These are phyloP conservation scores for Andrena praecox DNA, from an alignment of 2,888 invertebrate species.

Conservation along the genomic window DNA sequence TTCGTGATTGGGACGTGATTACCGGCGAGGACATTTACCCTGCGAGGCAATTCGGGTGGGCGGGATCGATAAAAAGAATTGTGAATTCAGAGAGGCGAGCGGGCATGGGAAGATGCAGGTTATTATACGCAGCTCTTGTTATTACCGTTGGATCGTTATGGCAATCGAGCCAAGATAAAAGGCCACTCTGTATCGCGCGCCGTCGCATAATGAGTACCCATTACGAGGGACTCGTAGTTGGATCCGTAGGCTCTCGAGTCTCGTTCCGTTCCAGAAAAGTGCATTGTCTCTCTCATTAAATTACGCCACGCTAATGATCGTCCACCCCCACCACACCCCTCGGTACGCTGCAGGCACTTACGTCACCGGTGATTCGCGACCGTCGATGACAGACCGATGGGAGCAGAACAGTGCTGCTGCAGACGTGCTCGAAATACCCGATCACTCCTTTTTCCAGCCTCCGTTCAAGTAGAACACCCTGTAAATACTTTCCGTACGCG, in stretches of 20 bases:
- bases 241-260: slow-evolving; percentile 22
- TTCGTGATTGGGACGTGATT: not conserved
- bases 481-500: slow-evolving; percentile 21
- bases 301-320: slow-evolving; percentile 57
- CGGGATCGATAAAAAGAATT: slow-evolving; percentile 17
- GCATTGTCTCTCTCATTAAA: slow-evolving; percentile 58
- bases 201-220: slow-evolving; percentile 52
- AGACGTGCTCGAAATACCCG: slow-evolving; percentile 40
- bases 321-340: not conserved
- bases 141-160: slow-evolving; percentile 46
- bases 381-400: slow-evolving; percentile 12
- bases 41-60: not conserved
- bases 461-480: not conserved
- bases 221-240: slow-evolving; percentile 33
- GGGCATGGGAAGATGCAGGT: slow-evolving; percentile 8
- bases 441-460: slow-evolving; percentile 2
- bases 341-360: slow-evolving; percentile 17
- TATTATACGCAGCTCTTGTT: slow-evolving; percentile 52
- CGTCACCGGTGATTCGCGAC: slow-evolving; percentile 40
- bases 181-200: slow-evolving; percentile 43
- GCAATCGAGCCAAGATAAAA: slow-evolving; percentile 48
- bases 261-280: slow-evolving; percentile 36
- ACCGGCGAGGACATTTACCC: too few species aligned
- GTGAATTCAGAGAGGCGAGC: slow-evolving; percentile 23
- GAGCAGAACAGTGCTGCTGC: slow-evolving; percentile 1